These are phyloP conservation scores for Alsophila aescularia DNA, from an alignment of 2,888 invertebrate genomes.

Conservation along the genomic window DNA sequence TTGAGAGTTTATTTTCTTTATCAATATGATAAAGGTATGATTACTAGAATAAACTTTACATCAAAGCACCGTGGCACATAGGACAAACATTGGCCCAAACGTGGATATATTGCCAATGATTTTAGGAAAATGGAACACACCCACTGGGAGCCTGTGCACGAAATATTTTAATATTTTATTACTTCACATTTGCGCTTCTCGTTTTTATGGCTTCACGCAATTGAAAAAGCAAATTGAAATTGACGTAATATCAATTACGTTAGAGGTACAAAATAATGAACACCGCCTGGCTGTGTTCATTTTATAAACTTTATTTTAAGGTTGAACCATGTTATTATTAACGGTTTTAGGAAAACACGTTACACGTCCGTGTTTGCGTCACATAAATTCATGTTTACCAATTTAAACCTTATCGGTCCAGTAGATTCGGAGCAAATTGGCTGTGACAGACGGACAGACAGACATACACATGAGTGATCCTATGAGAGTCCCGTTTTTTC, in stretches of 20 bases:
- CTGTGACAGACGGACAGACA: too few relatives aligned
- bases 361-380: too few relatives aligned
- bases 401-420: too few relatives aligned
- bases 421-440: too few relatives aligned
- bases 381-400: too few relatives aligned
- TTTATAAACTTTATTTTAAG: background rate
- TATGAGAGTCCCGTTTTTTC: too few relatives aligned
- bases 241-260: conserved; percentile 20
- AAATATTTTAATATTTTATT: conserved; percentile 43
- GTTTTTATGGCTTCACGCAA: conserved; percentile 32
- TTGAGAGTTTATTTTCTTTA: too few relatives aligned
- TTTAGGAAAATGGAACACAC: conserved; percentile 32
- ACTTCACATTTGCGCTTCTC: conserved; percentile 34
- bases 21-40: too few relatives aligned
- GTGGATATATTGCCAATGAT: conserved; percentile 19
- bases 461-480: too few relatives aligned
- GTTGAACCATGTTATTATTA: background rate
- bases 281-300: background rate
- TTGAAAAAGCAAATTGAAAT: conserved; percentile 31
- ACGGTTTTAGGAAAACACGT: too few relatives aligned
- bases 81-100: conserved; percentile 6
- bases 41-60: too few relatives aligned
- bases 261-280: background rate
- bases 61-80: too few relatives aligned
- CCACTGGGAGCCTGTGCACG: conserved; percentile 33